These are phyloP conservation scores for Dicycla oo DNA, from an alignment of 2,888 invertebrate genomes.

Conservation along the genomic window DNA sequence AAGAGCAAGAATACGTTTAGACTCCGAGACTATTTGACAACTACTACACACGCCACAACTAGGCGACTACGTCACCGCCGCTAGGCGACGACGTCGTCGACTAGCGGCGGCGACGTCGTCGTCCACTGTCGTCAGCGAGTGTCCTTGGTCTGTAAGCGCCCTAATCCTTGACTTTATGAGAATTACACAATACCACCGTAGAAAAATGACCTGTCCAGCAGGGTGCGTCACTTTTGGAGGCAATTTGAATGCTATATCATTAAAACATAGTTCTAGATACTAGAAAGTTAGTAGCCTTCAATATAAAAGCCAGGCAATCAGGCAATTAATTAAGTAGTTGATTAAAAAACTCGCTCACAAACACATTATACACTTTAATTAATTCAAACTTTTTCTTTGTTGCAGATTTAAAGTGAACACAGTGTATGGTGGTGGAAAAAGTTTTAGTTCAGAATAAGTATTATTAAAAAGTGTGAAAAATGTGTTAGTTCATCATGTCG, in stretches of 20 bases:
- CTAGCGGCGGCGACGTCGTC: no score
- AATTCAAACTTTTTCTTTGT: conserved; percentile 54
- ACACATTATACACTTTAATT: conserved; percentile 50
- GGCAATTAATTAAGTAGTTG: conserved; percentile 19
- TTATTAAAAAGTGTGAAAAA: conserved; percentile 67
- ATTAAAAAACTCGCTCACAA: conserved; percentile 15
- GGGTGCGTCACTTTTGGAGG: background rate
- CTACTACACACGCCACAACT: no score
- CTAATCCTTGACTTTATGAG: background rate
- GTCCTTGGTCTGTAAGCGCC: no score
- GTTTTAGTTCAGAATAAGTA: conserved; percentile 43
- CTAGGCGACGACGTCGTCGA: no score
- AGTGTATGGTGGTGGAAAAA: conserved; percentile 59
- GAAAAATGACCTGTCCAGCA: background rate
- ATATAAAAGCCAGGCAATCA: conserved; percentile 30
- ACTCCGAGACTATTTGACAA: no score
- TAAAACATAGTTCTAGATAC: background rate
- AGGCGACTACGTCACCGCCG: no score
- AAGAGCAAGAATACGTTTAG: no score
- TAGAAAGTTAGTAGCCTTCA: conserved; percentile 24
- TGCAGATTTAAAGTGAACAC: conserved; percentile 62
- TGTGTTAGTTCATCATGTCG: conserved; percentile 83
- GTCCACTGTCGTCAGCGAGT: no score
- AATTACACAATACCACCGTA: no score
- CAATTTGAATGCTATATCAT: background rate